Conservation (phyloP, 37 sponge, comb jelly and placozoan genomes). For the Ephydatia muelleri region DNA sequence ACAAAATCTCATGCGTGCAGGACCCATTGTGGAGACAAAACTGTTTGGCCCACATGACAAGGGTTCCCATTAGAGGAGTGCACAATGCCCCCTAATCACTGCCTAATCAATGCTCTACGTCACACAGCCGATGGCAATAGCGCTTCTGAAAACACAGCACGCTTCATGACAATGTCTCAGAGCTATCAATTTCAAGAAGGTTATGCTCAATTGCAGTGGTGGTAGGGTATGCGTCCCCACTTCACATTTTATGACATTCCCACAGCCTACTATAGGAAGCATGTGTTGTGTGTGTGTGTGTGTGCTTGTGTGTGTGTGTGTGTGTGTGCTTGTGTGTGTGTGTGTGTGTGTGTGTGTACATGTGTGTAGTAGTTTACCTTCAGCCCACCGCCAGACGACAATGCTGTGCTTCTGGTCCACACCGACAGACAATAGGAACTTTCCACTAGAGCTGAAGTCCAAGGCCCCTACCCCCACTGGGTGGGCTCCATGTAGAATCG, state of each 20-base stretch:
- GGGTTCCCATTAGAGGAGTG: background rate
- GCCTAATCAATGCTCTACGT: background rate
- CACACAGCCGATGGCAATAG: background rate
- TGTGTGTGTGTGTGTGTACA: background rate
- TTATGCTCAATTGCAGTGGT: too few relatives aligned
- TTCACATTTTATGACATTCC: too few relatives aligned
- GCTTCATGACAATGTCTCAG: too few relatives aligned
- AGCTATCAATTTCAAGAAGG: too few relatives aligned
- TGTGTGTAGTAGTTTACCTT: conserved; percentile 61
- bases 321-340: conserved; percentile 1
- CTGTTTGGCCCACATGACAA: background rate
- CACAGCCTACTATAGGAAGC: too few relatives aligned
- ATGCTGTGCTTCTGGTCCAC: conserved; percentile 81
- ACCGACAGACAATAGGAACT: conserved; percentile 87
- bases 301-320: background rate
- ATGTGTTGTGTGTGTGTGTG: background rate
- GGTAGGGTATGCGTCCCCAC: too few relatives aligned
- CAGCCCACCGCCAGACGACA: conserved; percentile 92
- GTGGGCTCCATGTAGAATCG: conserved; percentile 92
- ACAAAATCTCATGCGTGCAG: background rate
- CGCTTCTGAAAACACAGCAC: background rate
- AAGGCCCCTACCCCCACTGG: conserved; percentile 88
- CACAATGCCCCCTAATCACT: background rate
- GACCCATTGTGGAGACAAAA: background rate
- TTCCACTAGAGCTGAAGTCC: conserved; percentile 91